A percentile compares a stretch with the other conserved stretches of the same genome.
Conservation (phyloP, 1,140 invertebrate species). For the Aphaenogaster rudis region DNA sequence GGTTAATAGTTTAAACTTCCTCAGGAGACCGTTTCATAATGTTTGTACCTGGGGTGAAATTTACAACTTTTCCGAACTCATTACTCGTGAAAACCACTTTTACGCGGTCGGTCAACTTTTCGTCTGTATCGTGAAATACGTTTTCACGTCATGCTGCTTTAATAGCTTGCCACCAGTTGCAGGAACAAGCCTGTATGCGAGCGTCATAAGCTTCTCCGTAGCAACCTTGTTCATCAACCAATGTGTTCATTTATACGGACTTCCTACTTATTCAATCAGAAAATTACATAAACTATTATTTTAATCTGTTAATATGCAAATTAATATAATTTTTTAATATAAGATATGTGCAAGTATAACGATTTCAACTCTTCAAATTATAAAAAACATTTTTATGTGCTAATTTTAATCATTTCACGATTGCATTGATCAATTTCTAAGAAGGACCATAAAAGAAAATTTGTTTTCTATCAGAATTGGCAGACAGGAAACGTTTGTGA, state of each 20-base stretch:
- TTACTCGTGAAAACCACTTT: constrained; percentile 66
- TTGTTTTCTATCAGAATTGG: constrained; percentile 3
- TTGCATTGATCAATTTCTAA: not conserved
- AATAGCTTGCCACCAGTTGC: constrained; percentile 65
- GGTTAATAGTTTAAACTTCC: constrained; percentile 65
- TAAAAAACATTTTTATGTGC: not conserved
- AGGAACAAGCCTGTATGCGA: constrained; percentile 35
- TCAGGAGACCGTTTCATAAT: constrained; percentile 60
- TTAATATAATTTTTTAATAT: not conserved
- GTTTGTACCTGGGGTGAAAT: constrained; percentile 51
- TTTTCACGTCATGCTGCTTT: constrained; percentile 60
- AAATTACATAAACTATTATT: constrained; percentile 25
- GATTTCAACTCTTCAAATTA: not conserved
- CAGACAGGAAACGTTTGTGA: constrained; percentile 31
- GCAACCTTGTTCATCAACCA: constrained; percentile 46
- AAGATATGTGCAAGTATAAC: not conserved
- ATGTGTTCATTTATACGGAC: constrained; percentile 26
- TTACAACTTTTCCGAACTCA: constrained; percentile 69
- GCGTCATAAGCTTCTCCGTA: constrained; percentile 49
- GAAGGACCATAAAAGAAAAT: not conserved
- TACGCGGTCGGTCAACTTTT: constrained; percentile 61
- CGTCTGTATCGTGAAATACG: constrained; percentile 64
- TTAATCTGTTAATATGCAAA: not conserved
- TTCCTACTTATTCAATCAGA: not conserved
- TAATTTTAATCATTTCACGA: not conserved